Percentiles rank a stretch among this genome's conserved stretches.
These are phyloP conservation scores for Artemia sinica DNA, from an alignment of 2,888 invertebrate genomes.

Conservation along the genomic window DNA sequence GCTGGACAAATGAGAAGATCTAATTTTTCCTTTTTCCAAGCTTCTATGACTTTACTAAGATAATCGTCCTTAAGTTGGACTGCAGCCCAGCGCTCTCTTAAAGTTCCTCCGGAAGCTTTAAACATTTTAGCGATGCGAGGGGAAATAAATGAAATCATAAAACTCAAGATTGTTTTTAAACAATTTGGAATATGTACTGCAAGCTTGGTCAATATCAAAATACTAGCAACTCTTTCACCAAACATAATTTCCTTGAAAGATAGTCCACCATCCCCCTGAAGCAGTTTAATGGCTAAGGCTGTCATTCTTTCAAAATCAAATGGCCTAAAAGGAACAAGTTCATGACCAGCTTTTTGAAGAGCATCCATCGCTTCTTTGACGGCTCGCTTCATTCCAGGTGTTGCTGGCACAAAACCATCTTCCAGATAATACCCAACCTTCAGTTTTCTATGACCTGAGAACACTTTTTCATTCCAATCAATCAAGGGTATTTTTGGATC, in stretches of 20 bases:
- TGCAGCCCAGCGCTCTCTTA: constrained; percentile 6
- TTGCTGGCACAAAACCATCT: constrained; percentile 30
- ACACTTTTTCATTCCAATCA: constrained; percentile 30
- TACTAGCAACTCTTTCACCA: neutral
- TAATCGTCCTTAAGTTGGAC: neutral
- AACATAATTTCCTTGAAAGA: neutral
- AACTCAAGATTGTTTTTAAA: neutral
- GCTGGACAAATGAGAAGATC: constrained; percentile 19
- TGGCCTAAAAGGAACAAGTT: constrained; percentile 25
- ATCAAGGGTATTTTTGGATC: constrained; percentile 29
- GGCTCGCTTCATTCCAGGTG: constrained; percentile 30
- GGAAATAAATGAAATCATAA: neutral
- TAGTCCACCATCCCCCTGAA: neutral
- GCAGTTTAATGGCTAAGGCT: neutral
- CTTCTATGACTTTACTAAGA: constrained; percentile 17
- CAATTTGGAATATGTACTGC: constrained; percentile 3
- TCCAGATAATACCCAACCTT: constrained; percentile 32
- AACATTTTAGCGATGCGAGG: neutral
- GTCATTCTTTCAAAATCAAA: neutral
- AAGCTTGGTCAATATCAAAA: neutral
- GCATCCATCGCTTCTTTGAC: constrained; percentile 27
- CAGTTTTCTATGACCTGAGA: constrained; percentile 24
- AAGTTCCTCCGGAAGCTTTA: neutral
- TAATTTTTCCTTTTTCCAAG: constrained; percentile 15
- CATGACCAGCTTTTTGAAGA: constrained; percentile 29